Percentiles rank a stretch among this genome's conserved stretches.
These are phyloP conservation scores for Caenorhabditis latens DNA, from an alignment of 1,140 invertebrate genomes.

Conservation along the genomic window DNA sequence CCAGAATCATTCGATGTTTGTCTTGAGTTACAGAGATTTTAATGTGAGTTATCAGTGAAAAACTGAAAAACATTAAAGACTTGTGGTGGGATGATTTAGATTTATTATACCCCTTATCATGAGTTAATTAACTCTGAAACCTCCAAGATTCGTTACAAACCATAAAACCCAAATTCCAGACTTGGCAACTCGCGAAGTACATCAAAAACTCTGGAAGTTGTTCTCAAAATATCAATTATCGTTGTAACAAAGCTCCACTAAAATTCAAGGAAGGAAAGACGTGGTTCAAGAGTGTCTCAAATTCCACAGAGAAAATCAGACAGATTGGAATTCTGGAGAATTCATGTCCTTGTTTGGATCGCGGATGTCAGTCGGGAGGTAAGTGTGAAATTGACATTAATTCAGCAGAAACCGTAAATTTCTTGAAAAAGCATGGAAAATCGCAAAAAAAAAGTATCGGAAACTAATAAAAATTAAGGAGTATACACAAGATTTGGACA, in stretches of 20 bases:
- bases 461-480: not conserved
- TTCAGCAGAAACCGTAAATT: not conserved
- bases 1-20: conserved; percentile 47
- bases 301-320: not conserved
- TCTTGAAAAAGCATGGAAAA: too few species aligned
- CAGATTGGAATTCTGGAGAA: conserved; percentile 51
- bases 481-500: conserved; percentile 43
- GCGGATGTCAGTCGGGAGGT: conserved; percentile 54
- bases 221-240: conserved; percentile 48
- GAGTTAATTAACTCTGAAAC: too few species aligned
- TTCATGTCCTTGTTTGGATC: conserved; percentile 53
- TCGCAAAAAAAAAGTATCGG: too few species aligned
- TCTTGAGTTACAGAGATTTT: conserved; percentile 59
- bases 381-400: not conserved
- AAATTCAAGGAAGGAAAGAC: conserved; percentile 47
- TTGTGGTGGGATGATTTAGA: too few species aligned
- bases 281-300: conserved; percentile 55
- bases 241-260: conserved; percentile 58
- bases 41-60: not conserved
- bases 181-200: conserved; percentile 40
- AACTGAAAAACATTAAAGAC: too few species aligned
- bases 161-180: too few species aligned
- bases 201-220: conserved; percentile 47
- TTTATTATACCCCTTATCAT: too few species aligned
- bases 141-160: too few species aligned